Conservation (phyloP, 2,888 invertebrate genomes). For the Apocheima hispidaria region DNA sequence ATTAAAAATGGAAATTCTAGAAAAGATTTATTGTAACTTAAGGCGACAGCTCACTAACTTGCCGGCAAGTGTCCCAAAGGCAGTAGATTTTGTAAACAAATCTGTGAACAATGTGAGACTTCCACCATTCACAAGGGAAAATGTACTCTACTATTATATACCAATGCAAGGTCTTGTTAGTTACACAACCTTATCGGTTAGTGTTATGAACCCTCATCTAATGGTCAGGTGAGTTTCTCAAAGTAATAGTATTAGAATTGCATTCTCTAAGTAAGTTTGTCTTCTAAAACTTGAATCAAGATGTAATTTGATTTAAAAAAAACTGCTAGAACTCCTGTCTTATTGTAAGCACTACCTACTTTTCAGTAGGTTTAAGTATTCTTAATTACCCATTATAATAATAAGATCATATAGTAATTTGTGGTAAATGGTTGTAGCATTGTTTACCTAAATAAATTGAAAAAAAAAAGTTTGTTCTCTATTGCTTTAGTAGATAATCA, state of each 20-base stretch:
- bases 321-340: too few relatives aligned
- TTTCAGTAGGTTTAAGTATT: too few relatives aligned
- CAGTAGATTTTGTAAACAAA: constrained; percentile 72
- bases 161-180: constrained; percentile 91
- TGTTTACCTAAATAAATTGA: too few relatives aligned
- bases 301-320: too few relatives aligned
- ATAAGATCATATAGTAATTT: too few relatives aligned
- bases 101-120: constrained; percentile 75
- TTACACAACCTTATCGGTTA: constrained; percentile 92
- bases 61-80: constrained; percentile 68
- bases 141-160: constrained; percentile 91
- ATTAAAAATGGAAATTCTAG: constrained; percentile 74
- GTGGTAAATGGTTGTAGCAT: too few relatives aligned
- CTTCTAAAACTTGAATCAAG: too few relatives aligned
- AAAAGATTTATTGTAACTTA: constrained; percentile 69
- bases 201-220: constrained; percentile 94
- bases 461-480: too few relatives aligned
- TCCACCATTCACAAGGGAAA: constrained; percentile 90
- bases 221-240: constrained; percentile 86
- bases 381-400: too few relatives aligned
- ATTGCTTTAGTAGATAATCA: too few relatives aligned
- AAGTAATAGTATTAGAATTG: not conserved
- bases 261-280: not conserved
- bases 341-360: too few relatives aligned
- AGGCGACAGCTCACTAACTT: constrained; percentile 64